Conservation (phyloP, 2,888 invertebrate species). For the Drosophila melanocephala region DNA sequence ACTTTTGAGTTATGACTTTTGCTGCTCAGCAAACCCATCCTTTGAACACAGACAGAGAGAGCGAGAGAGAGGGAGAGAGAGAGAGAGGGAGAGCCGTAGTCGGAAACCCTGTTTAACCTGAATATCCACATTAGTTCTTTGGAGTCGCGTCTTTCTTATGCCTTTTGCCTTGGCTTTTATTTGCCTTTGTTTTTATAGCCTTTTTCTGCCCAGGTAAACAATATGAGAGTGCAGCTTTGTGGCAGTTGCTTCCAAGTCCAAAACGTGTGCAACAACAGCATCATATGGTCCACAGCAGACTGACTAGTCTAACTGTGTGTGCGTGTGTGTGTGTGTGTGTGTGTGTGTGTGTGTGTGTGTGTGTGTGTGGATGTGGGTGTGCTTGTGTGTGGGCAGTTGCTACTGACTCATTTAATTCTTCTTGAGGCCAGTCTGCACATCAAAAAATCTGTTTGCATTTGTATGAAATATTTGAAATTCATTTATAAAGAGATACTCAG, state of each 20-base stretch:
- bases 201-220: slow-evolving; percentile 77
- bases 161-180: slow-evolving; percentile 60
- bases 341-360: neutral
- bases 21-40: slow-evolving; percentile 16
- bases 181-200: slow-evolving; percentile 78
- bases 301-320: neutral
- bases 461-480: neutral
- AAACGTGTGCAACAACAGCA: slow-evolving; percentile 27
- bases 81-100: slow-evolving; percentile 7
- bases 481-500: no score
- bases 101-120: slow-evolving; percentile 79
- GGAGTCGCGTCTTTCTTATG: slow-evolving; percentile 31
- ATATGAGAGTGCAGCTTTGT: slow-evolving; percentile 43
- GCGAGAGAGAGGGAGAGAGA: neutral
- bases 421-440: slow-evolving; percentile 11
- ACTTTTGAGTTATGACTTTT: slow-evolving; percentile 79
- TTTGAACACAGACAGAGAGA: neutral
- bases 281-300: slow-evolving; percentile 47
- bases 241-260: slow-evolving; percentile 31
- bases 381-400: slow-evolving; percentile 45
- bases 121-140: slow-evolving; percentile 75
- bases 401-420: slow-evolving; percentile 42
- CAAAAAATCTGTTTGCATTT: neutral
- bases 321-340: no score
- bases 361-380: neutral